phyloP scores from a whole-genome alignment of 2,888 invertebrate species.

The Acronicta alni region DNA sequence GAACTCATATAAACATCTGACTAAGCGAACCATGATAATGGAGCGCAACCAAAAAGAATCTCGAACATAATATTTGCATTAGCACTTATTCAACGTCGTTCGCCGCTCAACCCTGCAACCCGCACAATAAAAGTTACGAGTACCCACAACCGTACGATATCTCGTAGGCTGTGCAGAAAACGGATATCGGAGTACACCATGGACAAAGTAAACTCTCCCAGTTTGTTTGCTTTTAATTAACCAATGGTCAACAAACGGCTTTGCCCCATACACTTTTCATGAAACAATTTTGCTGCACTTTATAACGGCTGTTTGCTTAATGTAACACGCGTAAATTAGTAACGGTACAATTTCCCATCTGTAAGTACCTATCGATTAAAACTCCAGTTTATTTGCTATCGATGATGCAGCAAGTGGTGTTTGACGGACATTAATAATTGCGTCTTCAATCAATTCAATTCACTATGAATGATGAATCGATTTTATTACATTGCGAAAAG shows the following conservation, averaged over 20 bases:
- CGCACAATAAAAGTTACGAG: conserved; percentile 47
- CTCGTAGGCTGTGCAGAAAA: conserved; percentile 55
- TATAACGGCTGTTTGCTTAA: conserved; percentile 69
- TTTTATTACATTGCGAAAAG: conserved; percentile 57
- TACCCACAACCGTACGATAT: conserved; percentile 37
- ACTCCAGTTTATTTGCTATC: conserved; percentile 45
- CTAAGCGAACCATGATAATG: conserved; percentile 43
- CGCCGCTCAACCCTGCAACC: conserved; percentile 34
- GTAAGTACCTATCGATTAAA: conserved; percentile 55
- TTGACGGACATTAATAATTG: conserved; percentile 64
- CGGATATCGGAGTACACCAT: conserved; percentile 67
- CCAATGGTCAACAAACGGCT: conserved; percentile 81
- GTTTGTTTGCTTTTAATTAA: conserved; percentile 87
- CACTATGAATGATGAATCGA: conserved; percentile 64
- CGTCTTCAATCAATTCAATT: conserved; percentile 62
- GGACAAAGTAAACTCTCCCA: conserved; percentile 77
- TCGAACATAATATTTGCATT: conserved; percentile 61
- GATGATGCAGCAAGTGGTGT: conserved; percentile 55
- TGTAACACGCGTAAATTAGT: conserved; percentile 57
- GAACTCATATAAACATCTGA: conserved; percentile 30
- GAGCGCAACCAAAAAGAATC: conserved; percentile 54
- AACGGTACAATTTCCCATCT: conserved; percentile 43
- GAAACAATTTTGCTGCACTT: conserved; percentile 81
- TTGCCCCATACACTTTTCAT: conserved; percentile 82
- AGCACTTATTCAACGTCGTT: conserved; percentile 60